Evolutionary conservation across 2,113 vertebrate genomes (phyloP), one percentile per base, ranked within the genome.

Genomic region (Chloebia gouldiae): DNA sequence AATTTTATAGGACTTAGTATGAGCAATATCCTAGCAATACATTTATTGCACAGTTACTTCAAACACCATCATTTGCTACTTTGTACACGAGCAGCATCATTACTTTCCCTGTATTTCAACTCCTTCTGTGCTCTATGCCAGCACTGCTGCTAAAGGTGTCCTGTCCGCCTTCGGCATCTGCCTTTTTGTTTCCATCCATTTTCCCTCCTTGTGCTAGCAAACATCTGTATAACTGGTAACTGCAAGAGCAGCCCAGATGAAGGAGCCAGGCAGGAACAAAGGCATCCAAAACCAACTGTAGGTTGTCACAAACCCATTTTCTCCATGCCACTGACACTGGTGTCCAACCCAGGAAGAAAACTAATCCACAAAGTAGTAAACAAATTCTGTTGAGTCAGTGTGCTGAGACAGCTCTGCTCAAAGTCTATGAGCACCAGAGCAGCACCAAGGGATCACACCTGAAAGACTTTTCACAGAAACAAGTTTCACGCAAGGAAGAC

Each of bases 241-340:
- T 54, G 33, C 27, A 76, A 75, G 11, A 25, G 39, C 35, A 79
- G 53, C 28, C 19, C 35, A 87, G 57, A 59, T 15, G 21, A 54
- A 84, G 57, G 13, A 81, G 72, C 4, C 3, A 10, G 45, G 47
- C 23, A 35, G 30, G 23, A 39, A 28, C 47, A 50, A 57, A 90
- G 44, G 16, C 21, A 37, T 27, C 53, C 53, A 79, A 95, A 82
- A 13, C 21, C 35, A 80, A 31, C 20, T 8, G 11, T 1, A 25
- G 7, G 39, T 24, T 71, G 53, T 9, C 23, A 65, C 37, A 57
- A 39, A 11, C 28, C 12, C 4, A 3, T 59, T 44, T 68, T 51
- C n/a, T 86, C 59, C 54, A 53, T 0, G 0, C 30, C 35, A 45
- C 21, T 40, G 14, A 54, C 1, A 2, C 7, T 11, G 25, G 15